Evolutionary conservation across 2,113 vertebrate genomes (phyloP), one percentile per base, ranked within the genome.

Genomic region (Alaudala cheleensis): DNA sequence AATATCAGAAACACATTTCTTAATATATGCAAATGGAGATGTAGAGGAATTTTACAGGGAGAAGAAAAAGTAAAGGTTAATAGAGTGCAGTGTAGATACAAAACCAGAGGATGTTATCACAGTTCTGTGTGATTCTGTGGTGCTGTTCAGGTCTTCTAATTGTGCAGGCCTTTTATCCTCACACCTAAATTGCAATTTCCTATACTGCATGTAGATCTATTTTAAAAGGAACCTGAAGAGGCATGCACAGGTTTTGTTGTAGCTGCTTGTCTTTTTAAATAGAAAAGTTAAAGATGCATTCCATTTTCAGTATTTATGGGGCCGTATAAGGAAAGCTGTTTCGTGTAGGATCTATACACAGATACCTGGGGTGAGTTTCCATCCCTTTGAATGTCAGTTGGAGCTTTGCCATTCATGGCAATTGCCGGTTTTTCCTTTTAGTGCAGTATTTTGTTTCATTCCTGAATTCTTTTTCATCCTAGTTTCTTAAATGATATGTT

Each of bases 201-300:
- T 62, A 4, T 22, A 5, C 39, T 56, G 22, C 31, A 15, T 47
- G 17, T 28, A 39, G 45, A 14, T 57, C 10, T 54, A 21, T 73
- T 94, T 94, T 64, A 58, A 93, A 86, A 88, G 81, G 49, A 78
- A 67, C 31, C n/a, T 71, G 26, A 90, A 70, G n/a, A 84, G 9
- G 17, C 14, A 60, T 33, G 29, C 56, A 15, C 11, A 45, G 37
- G 53, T 76, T 81, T 67, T 76, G 6, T 71, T 64, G 33, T 29
- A 71, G 20, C 40, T 88, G 25, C 31, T 86, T 67, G 31, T 44
- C 14, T 14, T 86, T 96, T 39, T 84, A 81, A 91, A 40, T 56
- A 47, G 24, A 33, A 74, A 88, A 69, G 22, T 56, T 95, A 45
- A 76, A 73, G 49, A 81, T 70, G 15, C 6, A 10, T 83, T 93